Evolutionary conservation across 2,797 vertebrate species (phyloP).

Genomic region (Enteromius unitaeniatus): DNA sequence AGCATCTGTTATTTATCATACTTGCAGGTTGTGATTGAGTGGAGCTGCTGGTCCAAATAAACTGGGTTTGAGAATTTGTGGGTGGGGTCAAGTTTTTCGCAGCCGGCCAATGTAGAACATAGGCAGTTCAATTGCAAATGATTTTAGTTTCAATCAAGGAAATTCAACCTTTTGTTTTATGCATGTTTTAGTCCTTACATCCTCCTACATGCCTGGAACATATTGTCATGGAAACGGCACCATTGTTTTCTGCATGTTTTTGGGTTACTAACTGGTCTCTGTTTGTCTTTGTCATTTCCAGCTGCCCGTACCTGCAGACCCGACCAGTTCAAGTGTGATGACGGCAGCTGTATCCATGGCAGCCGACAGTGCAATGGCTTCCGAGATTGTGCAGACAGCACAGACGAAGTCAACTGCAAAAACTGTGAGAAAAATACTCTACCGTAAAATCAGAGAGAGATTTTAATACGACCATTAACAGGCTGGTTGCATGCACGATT

Average conservation of each 20-base stretch:
- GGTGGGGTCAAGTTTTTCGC: no score
- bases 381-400: slow-evolving; percentile 91
- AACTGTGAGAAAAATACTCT: slow-evolving; percentile 75
- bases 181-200: no score
- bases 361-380: slow-evolving; percentile 91
- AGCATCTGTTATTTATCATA: no score
- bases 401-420: slow-evolving; percentile 91
- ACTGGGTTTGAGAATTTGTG: no score
- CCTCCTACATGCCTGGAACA: background rate
- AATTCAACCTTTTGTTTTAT: background rate
- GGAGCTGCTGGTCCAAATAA: no score
- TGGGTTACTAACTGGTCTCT: slow-evolving; percentile 21
- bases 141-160: background rate
- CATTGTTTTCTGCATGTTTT: slow-evolving; percentile 4
- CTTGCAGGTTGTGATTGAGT: no score
- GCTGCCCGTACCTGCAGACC: slow-evolving; percentile 89
- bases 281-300: slow-evolving; percentile 65
- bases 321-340: slow-evolving; percentile 94
- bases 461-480: background rate
- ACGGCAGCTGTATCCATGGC: slow-evolving; percentile 90
- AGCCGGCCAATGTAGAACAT: no score
- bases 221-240: background rate
- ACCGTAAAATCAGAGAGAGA: background rate
- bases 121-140: no score
- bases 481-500: background rate